Conservation (phyloP, 2,888 invertebrate genomes). For the Aquatica leii region DNA sequence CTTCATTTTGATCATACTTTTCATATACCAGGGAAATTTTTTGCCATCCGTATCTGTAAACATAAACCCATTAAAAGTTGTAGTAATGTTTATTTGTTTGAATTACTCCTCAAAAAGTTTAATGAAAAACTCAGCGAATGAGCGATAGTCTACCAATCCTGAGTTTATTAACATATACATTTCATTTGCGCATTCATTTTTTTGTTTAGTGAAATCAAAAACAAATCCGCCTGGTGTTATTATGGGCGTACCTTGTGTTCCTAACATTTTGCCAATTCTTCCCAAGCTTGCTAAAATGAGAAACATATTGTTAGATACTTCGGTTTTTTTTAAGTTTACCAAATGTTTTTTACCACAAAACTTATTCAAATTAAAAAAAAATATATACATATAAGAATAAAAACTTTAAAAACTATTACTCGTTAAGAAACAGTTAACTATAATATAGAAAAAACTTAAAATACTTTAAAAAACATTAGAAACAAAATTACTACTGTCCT, state of each 20-base stretch:
- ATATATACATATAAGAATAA: too few relatives aligned
- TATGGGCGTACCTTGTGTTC: slow-evolving; percentile 75
- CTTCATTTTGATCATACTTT: slow-evolving; percentile 71
- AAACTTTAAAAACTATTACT: too few relatives aligned
- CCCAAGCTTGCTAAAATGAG: slow-evolving; percentile 77
- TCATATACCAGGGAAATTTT: slow-evolving; percentile 80
- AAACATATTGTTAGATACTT: too few relatives aligned
- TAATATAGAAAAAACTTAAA: too few relatives aligned
- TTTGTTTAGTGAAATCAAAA: slow-evolving; percentile 77
- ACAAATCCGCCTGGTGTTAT: slow-evolving; percentile 84
- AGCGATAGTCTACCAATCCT: slow-evolving; percentile 77
- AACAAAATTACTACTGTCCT: too few relatives aligned
- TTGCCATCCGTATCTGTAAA: slow-evolving; percentile 74
- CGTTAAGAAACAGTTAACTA: too few relatives aligned
- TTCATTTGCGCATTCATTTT: slow-evolving; percentile 75
- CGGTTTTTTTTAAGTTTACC: too few relatives aligned
- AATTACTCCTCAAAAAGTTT: slow-evolving; percentile 72
- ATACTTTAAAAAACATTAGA: too few relatives aligned
- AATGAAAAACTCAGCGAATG: slow-evolving; percentile 75
- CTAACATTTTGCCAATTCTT: slow-evolving; percentile 79
- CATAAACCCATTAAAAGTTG: slow-evolving; percentile 2
- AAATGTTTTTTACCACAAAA: too few relatives aligned
- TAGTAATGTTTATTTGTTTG: slow-evolving; percentile 6
- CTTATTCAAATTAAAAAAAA: too few relatives aligned
- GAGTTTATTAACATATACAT: slow-evolving; percentile 81